These are phyloP conservation scores for Ataeniobius toweri DNA, from an alignment of 2,797 vertebrate genomes.

Conservation along the genomic window DNA sequence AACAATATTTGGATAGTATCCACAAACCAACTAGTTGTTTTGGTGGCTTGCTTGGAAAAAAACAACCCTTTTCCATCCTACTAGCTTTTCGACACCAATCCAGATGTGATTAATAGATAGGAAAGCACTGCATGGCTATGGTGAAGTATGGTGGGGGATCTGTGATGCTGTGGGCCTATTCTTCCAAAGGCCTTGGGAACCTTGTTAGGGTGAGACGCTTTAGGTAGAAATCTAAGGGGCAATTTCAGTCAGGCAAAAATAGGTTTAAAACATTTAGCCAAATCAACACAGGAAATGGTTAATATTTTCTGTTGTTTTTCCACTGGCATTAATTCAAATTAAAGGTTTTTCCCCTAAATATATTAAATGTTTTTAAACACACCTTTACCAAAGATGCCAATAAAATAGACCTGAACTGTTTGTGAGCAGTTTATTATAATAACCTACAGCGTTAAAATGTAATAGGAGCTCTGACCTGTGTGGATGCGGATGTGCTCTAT, in stretches of 20 bases:
- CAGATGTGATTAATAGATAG: too few species aligned
- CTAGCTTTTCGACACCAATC: too few species aligned
- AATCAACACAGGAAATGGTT: neutral
- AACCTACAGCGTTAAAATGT: neutral
- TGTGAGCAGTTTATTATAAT: neutral
- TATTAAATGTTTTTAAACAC: neutral
- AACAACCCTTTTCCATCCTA: too few species aligned
- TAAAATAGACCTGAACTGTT: neutral
- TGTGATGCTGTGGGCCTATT: neutral
- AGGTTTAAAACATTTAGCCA: neutral
- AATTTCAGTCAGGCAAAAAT: neutral
- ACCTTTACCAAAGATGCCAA: neutral
- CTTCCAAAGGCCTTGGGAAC: neutral
- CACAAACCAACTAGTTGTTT: too few species aligned
- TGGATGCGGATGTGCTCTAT: slow-evolving; percentile 98
- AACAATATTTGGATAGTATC: too few species aligned
- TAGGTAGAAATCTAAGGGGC: too few species aligned
- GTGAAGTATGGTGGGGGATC: neutral
- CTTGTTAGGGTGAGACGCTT: neutral
- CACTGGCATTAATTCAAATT: neutral
- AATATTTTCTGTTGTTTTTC: neutral
- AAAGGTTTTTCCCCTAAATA: neutral
- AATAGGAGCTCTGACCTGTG: slow-evolving; percentile 83
- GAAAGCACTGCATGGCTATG: too few species aligned
- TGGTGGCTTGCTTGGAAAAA: too few species aligned